Conservation (phyloP, 1,140 invertebrate genomes). For the Thalassaphorura encarpata region DNA sequence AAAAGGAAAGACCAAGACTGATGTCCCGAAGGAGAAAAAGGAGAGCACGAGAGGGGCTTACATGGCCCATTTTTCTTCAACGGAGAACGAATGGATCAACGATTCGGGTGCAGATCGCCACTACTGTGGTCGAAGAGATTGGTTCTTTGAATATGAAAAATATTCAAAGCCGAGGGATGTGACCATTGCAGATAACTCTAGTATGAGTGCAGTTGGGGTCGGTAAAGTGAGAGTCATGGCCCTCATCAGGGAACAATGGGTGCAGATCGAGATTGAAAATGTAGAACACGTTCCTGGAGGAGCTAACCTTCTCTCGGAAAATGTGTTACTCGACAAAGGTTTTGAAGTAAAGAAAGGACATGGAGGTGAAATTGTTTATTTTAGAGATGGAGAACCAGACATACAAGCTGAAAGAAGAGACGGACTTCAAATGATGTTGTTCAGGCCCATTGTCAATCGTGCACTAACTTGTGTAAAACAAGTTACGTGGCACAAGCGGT, state of each 20-base stretch:
- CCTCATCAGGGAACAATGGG: conserved; percentile 3
- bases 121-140: conserved; percentile 13
- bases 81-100: conserved; percentile 9
- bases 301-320: conserved; percentile 15
- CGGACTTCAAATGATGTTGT: conserved; percentile 2
- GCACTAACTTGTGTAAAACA: neutral
- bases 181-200: neutral
- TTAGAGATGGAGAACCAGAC: neutral
- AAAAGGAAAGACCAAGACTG: neutral
- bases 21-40: neutral
- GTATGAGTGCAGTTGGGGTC: neutral
- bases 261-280: conserved; percentile 3
- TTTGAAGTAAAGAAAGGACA: neutral
- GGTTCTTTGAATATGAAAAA: conserved; percentile 14
- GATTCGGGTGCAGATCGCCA: conserved; percentile 16
- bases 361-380: neutral
- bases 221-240: conserved; percentile 16
- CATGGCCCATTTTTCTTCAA: neutral
- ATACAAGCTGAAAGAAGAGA: neutral
- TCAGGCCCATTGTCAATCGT: neutral
- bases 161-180: conserved; percentile 1
- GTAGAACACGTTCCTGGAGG: conserved; percentile 10
- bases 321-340: conserved; percentile 8
- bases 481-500: neutral
- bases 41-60: neutral